Evolutionary conservation across 2,797 vertebrate species (phyloP).

Genomic region (Tragelaphus oryx): DNA sequence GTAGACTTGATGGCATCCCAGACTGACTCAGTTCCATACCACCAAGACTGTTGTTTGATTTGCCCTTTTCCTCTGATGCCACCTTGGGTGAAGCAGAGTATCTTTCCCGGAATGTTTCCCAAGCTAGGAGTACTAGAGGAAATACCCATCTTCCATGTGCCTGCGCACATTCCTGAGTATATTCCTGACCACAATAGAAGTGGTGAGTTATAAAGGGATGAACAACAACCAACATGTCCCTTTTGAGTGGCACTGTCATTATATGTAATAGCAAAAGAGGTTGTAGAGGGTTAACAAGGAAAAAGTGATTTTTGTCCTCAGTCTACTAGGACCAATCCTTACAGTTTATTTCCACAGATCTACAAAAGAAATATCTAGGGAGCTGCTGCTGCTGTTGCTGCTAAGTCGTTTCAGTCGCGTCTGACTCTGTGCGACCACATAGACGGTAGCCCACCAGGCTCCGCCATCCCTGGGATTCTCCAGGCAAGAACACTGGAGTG

Average conservation of each 20-base stretch:
- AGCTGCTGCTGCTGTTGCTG: too few species aligned
- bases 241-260: accelerated
- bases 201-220: neutral
- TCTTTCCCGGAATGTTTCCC: neutral
- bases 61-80: neutral
- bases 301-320: neutral
- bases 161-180: accelerated
- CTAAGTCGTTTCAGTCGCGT: too few species aligned
- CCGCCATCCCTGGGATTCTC: too few species aligned
- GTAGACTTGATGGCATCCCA: neutral
- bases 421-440: too few species aligned
- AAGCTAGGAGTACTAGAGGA: neutral
- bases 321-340: neutral
- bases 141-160: neutral
- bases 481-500: too few species aligned
- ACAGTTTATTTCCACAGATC: neutral
- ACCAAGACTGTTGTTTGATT: neutral
- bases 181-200: neutral
- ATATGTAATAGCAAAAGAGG: neutral
- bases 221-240: neutral
- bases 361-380: neutral
- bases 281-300: neutral
- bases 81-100: neutral
- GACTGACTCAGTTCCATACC: neutral
- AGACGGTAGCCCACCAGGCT: too few species aligned